Evolutionary conservation across 2,113 vertebrate genomes (phyloP), one percentile per base, ranked within the genome.

Genomic region (Anhinga rufa): DNA sequence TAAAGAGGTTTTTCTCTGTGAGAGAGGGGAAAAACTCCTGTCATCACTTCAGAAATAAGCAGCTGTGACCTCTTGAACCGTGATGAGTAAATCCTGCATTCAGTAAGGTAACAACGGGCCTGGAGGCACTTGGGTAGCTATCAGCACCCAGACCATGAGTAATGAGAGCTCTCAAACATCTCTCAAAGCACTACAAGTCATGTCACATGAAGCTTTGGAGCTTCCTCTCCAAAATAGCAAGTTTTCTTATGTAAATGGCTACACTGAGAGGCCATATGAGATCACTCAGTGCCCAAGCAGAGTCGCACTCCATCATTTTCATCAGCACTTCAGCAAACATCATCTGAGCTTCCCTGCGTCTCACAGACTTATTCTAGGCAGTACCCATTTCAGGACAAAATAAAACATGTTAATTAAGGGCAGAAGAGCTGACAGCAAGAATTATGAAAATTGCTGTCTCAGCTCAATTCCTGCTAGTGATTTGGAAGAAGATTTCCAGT

Each of bases 111-210:
- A 81, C 55, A 82, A 74, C 3, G 7, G 66, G 32, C 46, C 76
- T 92, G 81, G 40, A 91, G 76, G 72, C 60, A 78, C 92, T 93
- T 70, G 49, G 55, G 62, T 44, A 79, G 40, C 58, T 83, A 61
- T 82, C 86, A 82, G 72, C 2, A 7, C 24, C 74, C 93, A 93
- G 60, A 65, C 66, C 83, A 62, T 1, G 52, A 64, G 77, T 72
- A 88, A 89, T 34, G 49, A 92, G 68, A 83, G 78, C 64, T 95
- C 95, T 93, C 55, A 79, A 96, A 86, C 32, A 19, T 74, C 90
- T 93, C 80, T 74, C 51, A 38, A 78, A 92, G 51, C 58, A 51
- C 75, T 72, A 83, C 40, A 77, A 60, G 17, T 91, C 3, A 4
- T 55, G 66, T 32, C 74, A 80, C 54, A 61, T 44, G 57, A 40